A percentile compares a stretch with the other conserved stretches of the same genome.
phyloP scores from a whole-genome alignment of 2,888 invertebrate species.

The Ashinkailepas kermadecensis region DNA sequence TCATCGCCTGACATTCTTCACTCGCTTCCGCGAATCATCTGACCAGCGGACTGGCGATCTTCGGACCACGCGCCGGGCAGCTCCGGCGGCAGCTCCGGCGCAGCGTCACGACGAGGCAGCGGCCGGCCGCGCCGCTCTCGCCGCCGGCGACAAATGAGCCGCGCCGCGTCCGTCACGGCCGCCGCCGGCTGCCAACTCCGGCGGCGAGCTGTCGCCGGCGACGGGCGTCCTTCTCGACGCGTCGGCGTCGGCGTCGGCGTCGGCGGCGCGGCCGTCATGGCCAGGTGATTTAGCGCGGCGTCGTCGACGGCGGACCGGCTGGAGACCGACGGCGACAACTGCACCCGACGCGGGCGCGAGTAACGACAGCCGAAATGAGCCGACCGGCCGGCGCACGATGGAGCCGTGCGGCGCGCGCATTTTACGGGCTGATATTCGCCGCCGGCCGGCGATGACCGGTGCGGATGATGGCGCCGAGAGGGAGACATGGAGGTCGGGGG shows the following conservation, averaged over 20 bases:
- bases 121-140: background rate
- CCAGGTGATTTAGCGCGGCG: background rate
- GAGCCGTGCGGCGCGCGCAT: background rate
- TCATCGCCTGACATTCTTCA: too few relatives aligned
- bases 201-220: background rate
- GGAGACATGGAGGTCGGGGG: background rate
- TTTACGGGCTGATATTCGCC: slow-evolving; percentile 15
- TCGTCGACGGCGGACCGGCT: background rate
- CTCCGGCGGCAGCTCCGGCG: too few relatives aligned
- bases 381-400: background rate
- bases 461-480: background rate
- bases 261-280: background rate
- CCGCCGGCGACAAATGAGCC: background rate
- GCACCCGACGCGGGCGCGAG: background rate
- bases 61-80: too few relatives aligned
- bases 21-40: too few relatives aligned
- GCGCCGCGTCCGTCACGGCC: background rate
- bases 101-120: too few relatives aligned
- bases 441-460: background rate
- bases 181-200: background rate
- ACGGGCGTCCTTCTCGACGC: background rate
- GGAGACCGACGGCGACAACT: background rate
- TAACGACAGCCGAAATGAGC: slow-evolving; percentile 11
- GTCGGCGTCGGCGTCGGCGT: background rate
- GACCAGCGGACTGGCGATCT: too few relatives aligned